Evolutionary conservation across 1,140 invertebrate species (phyloP).

Genomic region (Lasaia peninsularis): DNA sequence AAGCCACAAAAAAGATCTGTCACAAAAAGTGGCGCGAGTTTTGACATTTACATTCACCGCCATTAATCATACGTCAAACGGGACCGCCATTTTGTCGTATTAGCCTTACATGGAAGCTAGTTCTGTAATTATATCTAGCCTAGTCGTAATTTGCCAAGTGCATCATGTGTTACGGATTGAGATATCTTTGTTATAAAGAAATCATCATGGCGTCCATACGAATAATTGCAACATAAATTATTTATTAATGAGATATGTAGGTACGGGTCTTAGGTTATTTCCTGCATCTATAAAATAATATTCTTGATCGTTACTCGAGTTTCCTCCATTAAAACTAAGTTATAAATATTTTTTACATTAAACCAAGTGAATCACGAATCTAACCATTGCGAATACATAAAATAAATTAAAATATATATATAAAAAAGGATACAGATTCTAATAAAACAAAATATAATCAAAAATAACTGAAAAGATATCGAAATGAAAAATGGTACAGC

Average conservation of each 20-base stretch:
- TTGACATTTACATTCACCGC: conserved; percentile 39
- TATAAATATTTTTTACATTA: too few relatives aligned
- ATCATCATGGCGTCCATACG: conserved; percentile 20
- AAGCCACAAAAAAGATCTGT: conserved; percentile 24
- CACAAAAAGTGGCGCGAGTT: conserved; percentile 34
- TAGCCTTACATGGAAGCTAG: conserved; percentile 41
- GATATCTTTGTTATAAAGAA: conserved; percentile 23
- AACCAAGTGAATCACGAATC: too few relatives aligned
- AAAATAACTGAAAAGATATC: too few relatives aligned
- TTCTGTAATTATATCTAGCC: conserved; percentile 17
- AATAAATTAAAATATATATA: too few relatives aligned
- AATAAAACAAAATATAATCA: too few relatives aligned
- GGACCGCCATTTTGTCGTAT: conserved; percentile 45
- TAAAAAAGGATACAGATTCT: too few relatives aligned
- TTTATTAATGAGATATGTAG: not conserved
- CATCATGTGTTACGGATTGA: conserved; percentile 25
- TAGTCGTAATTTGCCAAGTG: conserved; percentile 20
- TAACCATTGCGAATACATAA: too few relatives aligned
- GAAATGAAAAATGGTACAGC: too few relatives aligned
- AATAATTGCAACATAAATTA: conserved; percentile 9
- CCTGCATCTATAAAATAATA: not conserved
- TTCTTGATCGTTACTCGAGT: too few relatives aligned
- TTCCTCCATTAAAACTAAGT: too few relatives aligned
- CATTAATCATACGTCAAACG: conserved; percentile 50
- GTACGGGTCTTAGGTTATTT: not conserved